Base-by-base conservation (phyloP, 1,140 invertebrate genomes). In the Portunus trituberculatus region DNA sequence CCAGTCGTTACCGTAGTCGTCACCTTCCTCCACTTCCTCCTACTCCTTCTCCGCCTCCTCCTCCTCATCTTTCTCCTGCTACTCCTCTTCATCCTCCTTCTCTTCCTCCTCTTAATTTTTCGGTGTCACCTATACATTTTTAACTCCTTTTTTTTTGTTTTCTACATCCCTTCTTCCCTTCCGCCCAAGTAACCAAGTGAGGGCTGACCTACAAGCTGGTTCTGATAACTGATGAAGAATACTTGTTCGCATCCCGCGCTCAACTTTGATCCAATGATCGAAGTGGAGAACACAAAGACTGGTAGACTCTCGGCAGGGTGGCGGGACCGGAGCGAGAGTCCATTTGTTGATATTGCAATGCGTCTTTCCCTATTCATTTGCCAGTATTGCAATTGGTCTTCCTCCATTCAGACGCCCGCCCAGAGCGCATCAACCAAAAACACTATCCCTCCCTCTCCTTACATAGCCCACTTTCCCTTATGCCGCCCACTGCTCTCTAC, bases 351-450 rank as follows among this genome's bases (percentile, higher is more conserved):
- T 91, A 91, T 91, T 91, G 89, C 89, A 91, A 91, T 91, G 8
- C 39, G 39, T 91, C 89, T 91, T 52, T 89, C 45, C 87, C 39
- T 45, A 89, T 89, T 89, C 87, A 89, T 89, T 89, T 91, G 89
- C 52, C 29, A 48, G 90, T 59, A 91, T 91, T 91, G 48, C 90
- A 91, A 91, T 76, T 91, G 90, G 48, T 91, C 90, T 91, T 91
- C 28, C 90, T 91, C 90, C 90, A 91, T 91, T 91, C 52, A 91
- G 14, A 8, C 20, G 20, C 28, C 52, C 90, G 10, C 12, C 52
- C 16, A 0, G 52, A 59, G 52, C 52, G 8, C 16, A 59, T 59
- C 52, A 12, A 12, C 52, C 52, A 59, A 59, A 59, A 59, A 29
- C 83, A 29, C 83, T 84, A 6, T 84, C 83, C 31, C 83, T 84